Percentiles rank a stretch among this genome's conserved stretches.
Conservation (phyloP, 2,888 invertebrate genomes). For the Cenopis cana region DNA sequence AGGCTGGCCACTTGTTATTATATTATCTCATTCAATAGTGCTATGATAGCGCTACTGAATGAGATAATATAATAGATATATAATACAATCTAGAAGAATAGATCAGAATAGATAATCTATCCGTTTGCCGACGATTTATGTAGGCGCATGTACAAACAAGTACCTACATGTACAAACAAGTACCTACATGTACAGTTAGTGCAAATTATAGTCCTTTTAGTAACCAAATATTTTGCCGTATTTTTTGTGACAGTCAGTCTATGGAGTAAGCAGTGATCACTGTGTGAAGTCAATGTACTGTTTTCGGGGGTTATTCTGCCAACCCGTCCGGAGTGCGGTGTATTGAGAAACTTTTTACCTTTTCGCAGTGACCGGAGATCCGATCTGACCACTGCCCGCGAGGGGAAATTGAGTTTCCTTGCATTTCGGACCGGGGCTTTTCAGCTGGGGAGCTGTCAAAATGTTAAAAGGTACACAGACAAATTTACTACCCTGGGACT, state of each 20-base stretch:
- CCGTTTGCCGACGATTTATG: no score
- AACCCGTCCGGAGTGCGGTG: slow-evolving; percentile 45
- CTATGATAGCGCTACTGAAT: no score
- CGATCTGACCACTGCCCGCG: slow-evolving; percentile 55
- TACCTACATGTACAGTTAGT: no score
- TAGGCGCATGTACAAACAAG: no score
- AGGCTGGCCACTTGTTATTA: no score
- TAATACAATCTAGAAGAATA: no score
- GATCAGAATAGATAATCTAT: no score
- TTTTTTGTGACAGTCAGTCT: background rate
- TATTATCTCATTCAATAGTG: background rate
- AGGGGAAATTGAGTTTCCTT: slow-evolving; percentile 71
- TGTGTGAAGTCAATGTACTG: slow-evolving; percentile 16
- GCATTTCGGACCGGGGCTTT: slow-evolving; percentile 66
- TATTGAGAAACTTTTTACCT: slow-evolving; percentile 68
- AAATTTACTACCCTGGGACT: slow-evolving; percentile 11
- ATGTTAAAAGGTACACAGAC: background rate
- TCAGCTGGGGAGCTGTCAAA: slow-evolving; percentile 54
- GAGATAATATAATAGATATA: no score
- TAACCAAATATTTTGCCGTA: background rate
- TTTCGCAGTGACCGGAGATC: slow-evolving; percentile 54
- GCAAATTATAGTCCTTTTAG: background rate
- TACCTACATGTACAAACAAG: no score
- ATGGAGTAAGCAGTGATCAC: background rate
- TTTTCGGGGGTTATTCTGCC: background rate